phyloP scores from a whole-genome alignment of 1,140 invertebrate species.

The Pseudachorutes palmiensis region DNA sequence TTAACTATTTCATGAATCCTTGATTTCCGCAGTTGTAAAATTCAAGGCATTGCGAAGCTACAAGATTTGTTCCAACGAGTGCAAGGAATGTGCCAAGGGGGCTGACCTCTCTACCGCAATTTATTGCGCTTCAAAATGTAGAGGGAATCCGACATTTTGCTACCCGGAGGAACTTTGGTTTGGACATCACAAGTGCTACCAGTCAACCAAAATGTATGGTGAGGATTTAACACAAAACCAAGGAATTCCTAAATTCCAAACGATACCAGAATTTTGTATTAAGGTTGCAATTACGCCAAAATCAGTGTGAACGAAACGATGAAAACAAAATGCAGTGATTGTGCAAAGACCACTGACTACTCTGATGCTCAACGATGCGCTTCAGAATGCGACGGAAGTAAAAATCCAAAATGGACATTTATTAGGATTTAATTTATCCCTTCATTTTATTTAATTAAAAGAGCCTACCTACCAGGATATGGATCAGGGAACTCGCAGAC shows the following conservation, averaged over 20 bases:
- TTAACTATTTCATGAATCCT: background rate
- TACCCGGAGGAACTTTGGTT: slow-evolving; percentile 10
- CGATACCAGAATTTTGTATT: background rate
- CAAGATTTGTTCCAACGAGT: slow-evolving; percentile 17
- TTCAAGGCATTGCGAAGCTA: background rate
- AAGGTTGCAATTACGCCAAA: background rate
- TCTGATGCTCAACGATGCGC: slow-evolving; percentile 13
- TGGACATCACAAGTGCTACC: slow-evolving; percentile 14
- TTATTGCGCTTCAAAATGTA: slow-evolving; percentile 12
- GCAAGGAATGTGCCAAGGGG: slow-evolving; percentile 12
- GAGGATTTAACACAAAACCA: background rate
- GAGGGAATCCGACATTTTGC: slow-evolving; percentile 24
- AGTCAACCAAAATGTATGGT: slow-evolving; percentile 4
- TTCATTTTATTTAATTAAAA: background rate
- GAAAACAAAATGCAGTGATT: background rate
- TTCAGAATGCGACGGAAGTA: slow-evolving; percentile 4
- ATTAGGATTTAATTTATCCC: background rate
- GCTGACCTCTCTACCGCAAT: slow-evolving; percentile 18
- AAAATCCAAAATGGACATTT: background rate
- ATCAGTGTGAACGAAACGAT: too few relatives aligned
- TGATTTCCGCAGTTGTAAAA: slow-evolving; percentile 9
- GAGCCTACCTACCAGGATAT: background rate
- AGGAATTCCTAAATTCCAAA: background rate
- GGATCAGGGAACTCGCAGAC: background rate
- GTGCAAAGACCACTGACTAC: background rate